A percentile compares a stretch with the other conserved stretches of the same genome.
Conservation (phyloP, 2,888 invertebrate genomes). For the Rhagonycha fulva region DNA sequence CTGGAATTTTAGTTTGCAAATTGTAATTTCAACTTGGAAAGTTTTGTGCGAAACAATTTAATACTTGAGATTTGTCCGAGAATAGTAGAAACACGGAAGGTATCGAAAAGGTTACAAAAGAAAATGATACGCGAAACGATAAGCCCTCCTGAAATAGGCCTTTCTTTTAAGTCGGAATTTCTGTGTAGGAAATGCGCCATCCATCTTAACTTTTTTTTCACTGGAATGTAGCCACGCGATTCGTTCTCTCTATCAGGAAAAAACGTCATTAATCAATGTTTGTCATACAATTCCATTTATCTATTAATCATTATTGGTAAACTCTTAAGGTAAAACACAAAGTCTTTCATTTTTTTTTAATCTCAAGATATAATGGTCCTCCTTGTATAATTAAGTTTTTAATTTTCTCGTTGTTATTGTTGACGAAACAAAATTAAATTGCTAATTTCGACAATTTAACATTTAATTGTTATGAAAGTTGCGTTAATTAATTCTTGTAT, state of each 20-base stretch:
- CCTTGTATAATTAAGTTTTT: not conserved
- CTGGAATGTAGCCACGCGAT: slow-evolving; percentile 24
- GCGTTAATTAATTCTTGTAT: not conserved
- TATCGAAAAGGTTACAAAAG: slow-evolving; percentile 19
- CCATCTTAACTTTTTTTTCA: slow-evolving; percentile 25
- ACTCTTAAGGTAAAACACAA: slow-evolving; percentile 23
- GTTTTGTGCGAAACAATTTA: not conserved
- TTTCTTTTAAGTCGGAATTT: slow-evolving; percentile 24
- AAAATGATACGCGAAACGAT: slow-evolving; percentile 28
- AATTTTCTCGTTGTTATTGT: not conserved
- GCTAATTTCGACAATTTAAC: not conserved
- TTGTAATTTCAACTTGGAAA: not conserved
- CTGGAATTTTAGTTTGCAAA: not conserved
- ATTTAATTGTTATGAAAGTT: not conserved
- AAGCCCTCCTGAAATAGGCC: slow-evolving; percentile 25
- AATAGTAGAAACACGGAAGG: slow-evolving; percentile 1
- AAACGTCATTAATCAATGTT: slow-evolving; percentile 28
- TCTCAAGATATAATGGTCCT: not conserved
- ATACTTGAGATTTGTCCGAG: not conserved
- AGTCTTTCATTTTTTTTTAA: slow-evolving; percentile 6
- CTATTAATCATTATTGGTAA: slow-evolving; percentile 27
- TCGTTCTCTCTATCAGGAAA: slow-evolving; percentile 24
- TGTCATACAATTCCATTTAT: slow-evolving; percentile 28
- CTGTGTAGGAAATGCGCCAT: slow-evolving; percentile 28
- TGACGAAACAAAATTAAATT: not conserved